Evolutionary conservation across 2,888 invertebrate species (phyloP).

Genomic region (Lasioglossum lativentre): DNA sequence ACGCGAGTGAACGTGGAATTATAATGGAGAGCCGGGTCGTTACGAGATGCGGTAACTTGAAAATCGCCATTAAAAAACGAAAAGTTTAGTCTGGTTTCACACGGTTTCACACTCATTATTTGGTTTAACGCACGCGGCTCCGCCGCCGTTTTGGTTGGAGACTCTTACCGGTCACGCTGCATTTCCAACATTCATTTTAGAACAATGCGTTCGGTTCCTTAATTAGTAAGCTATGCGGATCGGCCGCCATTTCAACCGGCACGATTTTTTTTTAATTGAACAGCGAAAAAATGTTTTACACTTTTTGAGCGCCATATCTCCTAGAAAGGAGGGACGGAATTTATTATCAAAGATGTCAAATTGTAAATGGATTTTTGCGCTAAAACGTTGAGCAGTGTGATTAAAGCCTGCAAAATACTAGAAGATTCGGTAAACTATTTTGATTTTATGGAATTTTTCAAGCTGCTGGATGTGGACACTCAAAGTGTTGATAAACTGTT

Average conservation of each 20-base stretch:
- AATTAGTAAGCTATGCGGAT: neutral
- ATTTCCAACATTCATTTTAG: neutral
- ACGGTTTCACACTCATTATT: neutral
- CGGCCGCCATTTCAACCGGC: neutral
- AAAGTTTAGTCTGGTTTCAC: neutral
- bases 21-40: neutral
- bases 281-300: neutral
- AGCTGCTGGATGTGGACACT: too few species aligned
- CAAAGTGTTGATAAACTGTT: too few species aligned
- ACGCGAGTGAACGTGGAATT: conserved; percentile 6
- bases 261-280: neutral
- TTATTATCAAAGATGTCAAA: too few species aligned
- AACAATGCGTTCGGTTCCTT: neutral
- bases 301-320: neutral
- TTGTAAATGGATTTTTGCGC: too few species aligned
- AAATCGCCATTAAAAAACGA: neutral
- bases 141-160: neutral
- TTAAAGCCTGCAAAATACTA: too few species aligned
- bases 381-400: too few species aligned
- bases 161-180: neutral
- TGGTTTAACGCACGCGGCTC: neutral
- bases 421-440: too few species aligned
- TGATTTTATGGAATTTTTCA: too few species aligned
- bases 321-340: neutral
- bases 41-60: neutral